Base-by-base conservation (phyloP, 23 tunicate genomes). In the Trididemnum nubilum region DNA sequence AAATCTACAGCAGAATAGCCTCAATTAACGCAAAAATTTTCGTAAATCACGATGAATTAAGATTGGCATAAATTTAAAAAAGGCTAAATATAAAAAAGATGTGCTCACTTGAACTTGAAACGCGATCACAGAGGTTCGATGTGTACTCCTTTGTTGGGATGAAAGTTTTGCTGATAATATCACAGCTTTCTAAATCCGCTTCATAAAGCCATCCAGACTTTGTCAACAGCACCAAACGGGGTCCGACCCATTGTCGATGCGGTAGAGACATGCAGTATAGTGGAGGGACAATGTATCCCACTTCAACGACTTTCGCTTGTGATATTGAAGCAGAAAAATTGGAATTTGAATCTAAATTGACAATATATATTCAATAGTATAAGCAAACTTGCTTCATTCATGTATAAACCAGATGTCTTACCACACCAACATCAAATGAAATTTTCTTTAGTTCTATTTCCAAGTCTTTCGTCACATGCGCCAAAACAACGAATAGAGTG, bases 181-280 rank as follows among this genome's bases (percentile, higher is more conserved):
- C 44, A 70, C 96, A 38, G 58, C 78, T 80, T 63, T 35, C 77
- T 36, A 80, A 0, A 49, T 78, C 76, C 2, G 77, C 93, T 75
- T 90, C 86, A 65, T 80, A 90, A n/a, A 90, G 64, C 89, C 96
- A 90, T 1, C 96, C 96, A 65, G 50, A 32, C 36, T 90, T 90
- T n/a, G 81, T 37, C 7, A 90, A 51, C 50, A 90, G 31, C 23
- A 90, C 31, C 1, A 90, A 5, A 15, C 31, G 84, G n/a, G 73
- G 26, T 34, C 84, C 74, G 27, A 50, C 36, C 58, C 84, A 63
- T 29, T 33, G 28, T 21, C 32, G 31, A 64, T 35, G 2, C 3
- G 38, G 3, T 7, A 3, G 84, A 9, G 74, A 52, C 52, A 34
- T 63, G 27, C 74, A 35, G 25, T 50, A 23, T 52, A 9, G 3